Percentiles rank a stretch among this genome's conserved stretches.
These are phyloP conservation scores for Saccopteryx leptura DNA, from an alignment of 2,113 vertebrate genomes.

Conservation along the genomic window DNA sequence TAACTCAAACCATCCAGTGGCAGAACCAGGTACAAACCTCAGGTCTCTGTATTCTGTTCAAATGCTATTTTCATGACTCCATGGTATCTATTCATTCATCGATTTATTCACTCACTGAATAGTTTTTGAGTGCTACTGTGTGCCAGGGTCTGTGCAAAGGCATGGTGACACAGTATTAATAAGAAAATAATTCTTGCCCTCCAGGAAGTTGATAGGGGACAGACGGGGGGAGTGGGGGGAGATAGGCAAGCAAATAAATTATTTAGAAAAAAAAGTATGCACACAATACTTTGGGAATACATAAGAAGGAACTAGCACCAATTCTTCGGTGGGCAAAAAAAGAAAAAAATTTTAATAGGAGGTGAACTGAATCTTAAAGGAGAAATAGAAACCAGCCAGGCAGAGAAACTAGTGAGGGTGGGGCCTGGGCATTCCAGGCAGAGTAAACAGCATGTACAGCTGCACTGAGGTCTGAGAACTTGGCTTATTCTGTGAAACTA, in stretches of 20 bases:
- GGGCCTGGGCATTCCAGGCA: background rate
- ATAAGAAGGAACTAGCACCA: background rate
- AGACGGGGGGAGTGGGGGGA: fast-evolving
- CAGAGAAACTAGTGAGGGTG: background rate
- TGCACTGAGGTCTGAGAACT: background rate
- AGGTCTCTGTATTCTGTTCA: background rate
- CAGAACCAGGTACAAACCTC: background rate
- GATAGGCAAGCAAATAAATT: background rate
- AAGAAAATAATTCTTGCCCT: conserved; percentile 14
- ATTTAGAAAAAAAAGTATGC: background rate
- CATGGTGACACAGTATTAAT: background rate
- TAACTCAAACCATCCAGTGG: background rate
- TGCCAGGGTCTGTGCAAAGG: background rate
- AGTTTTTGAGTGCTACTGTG: background rate
- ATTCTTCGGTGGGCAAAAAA: background rate
- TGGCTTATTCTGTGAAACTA: background rate
- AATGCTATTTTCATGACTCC: conserved; percentile 14
- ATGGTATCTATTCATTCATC: background rate
- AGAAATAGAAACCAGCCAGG: background rate
- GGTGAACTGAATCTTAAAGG: background rate
- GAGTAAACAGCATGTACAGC: background rate
- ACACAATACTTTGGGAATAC: background rate
- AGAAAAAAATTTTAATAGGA: background rate
- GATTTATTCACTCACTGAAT: background rate
- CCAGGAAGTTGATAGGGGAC: background rate